phyloP scores from a whole-genome alignment of 2,113 vertebrate genomes.

The Tetrao urogallus region DNA sequence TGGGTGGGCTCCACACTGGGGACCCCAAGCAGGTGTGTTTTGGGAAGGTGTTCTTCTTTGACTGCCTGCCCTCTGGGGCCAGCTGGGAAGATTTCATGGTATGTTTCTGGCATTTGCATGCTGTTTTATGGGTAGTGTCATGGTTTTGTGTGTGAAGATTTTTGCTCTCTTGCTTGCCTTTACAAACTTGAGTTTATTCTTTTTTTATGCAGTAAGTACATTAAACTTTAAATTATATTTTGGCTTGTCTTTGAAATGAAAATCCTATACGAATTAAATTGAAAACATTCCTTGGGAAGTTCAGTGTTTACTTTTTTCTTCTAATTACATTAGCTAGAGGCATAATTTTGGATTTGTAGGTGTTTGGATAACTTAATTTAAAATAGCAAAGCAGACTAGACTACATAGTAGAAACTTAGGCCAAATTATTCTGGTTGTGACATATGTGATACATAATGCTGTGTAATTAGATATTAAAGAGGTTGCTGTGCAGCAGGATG shows the following conservation, averaged over 20 bases:
- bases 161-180: neutral
- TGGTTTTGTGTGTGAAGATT: neutral
- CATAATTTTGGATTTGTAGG: conserved; percentile 11
- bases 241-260: neutral
- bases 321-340: conserved; percentile 12
- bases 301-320: conserved; percentile 39
- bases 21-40: neutral
- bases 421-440: conserved; percentile 48
- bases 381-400: conserved; percentile 24
- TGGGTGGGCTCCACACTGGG: accelerated
- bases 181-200: neutral
- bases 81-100: neutral
- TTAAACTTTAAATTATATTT: conserved; percentile 18
- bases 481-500: conserved; percentile 59
- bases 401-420: conserved; percentile 37
- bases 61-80: neutral
- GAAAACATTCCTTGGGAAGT: conserved; percentile 9
- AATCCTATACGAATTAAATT: conserved; percentile 34
- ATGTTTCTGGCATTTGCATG: neutral
- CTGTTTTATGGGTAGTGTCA: neutral
- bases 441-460: conserved; percentile 60
- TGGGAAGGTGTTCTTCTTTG: neutral
- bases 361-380: conserved; percentile 47
- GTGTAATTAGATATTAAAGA: conserved; percentile 63
- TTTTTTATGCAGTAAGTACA: neutral